Evolutionary conservation across 2,888 invertebrate genomes (phyloP).

Genomic region (Brenthis ino): DNA sequence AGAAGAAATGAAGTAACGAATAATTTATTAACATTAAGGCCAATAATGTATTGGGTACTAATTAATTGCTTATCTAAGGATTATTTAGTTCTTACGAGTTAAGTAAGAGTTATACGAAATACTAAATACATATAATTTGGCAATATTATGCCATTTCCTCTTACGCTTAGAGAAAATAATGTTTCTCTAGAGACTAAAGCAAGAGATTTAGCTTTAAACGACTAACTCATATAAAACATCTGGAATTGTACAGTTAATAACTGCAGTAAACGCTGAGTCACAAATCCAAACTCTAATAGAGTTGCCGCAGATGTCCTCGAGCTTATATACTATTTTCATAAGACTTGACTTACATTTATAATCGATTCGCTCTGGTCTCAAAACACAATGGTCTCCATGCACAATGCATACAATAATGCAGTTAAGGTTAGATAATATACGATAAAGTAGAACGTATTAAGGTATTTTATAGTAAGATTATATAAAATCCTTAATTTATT

Average conservation of each 20-base stretch:
- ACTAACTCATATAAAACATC: constrained; percentile 26
- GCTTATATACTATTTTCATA: constrained; percentile 29
- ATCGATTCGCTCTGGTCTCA: constrained; percentile 13
- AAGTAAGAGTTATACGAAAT: not conserved
- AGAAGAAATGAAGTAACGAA: not conserved
- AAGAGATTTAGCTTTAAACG: constrained; percentile 28
- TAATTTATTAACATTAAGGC: not conserved
- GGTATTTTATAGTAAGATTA: not conserved
- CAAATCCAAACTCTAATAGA: constrained; percentile 35
- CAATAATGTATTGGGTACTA: constrained; percentile 1
- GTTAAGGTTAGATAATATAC: not conserved
- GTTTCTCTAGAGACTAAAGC: constrained; percentile 11
- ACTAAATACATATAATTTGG: not conserved
- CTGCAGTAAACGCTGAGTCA: constrained; percentile 30
- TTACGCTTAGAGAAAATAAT: constrained; percentile 5
- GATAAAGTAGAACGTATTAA: not conserved
- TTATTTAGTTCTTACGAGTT: not conserved
- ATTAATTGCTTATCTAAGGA: constrained; percentile 9
- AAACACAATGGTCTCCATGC: constrained; percentile 9
- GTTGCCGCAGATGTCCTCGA: constrained; percentile 35
- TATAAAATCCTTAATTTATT: not conserved
- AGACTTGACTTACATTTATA: constrained; percentile 19
- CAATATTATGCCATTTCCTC: constrained; percentile 1
- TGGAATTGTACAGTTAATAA: constrained; percentile 27
- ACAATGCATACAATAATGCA: constrained; percentile 2